Evolutionary conservation across 1,140 invertebrate species (phyloP).

Genomic region (Caenorhabditis inopinata): DNA sequence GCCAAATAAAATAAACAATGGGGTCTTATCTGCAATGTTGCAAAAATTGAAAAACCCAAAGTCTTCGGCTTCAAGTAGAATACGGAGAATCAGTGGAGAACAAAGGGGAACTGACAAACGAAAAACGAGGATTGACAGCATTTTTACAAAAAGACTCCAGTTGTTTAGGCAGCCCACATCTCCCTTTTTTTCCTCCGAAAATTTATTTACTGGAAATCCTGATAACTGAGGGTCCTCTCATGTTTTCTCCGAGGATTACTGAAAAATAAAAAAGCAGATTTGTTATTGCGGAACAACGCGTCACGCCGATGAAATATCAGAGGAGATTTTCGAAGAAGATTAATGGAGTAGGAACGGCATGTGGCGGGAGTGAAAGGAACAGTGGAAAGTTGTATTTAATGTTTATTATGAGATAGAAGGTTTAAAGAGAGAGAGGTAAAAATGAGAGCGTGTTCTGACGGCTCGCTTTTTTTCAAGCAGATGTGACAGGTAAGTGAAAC

Average conservation of each 20-base stretch:
- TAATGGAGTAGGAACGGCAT: background rate
- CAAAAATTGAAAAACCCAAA: background rate
- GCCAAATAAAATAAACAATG: background rate
- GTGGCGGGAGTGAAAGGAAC: background rate
- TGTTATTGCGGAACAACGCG: background rate
- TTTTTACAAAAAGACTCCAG: constrained; percentile 8
- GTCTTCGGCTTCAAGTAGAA: too few relatives aligned
- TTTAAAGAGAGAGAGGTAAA: background rate
- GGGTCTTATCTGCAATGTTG: background rate
- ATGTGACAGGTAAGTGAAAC: background rate
- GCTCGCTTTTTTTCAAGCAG: background rate
- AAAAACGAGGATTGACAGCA: background rate
- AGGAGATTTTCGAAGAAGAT: background rate
- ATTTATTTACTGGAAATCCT: constrained; percentile 8
- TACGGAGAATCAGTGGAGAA: background rate
- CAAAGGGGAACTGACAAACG: background rate
- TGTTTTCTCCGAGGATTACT: background rate
- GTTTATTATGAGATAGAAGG: background rate
- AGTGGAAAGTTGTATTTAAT: background rate
- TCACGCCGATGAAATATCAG: background rate
- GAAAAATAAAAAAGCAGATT: background rate
- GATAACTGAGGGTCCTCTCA: background rate
- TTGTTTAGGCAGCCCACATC: background rate
- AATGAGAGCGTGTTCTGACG: background rate
- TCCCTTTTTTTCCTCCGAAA: background rate